phyloP scores from a whole-genome alignment of 2,888 invertebrate species.

The Julus scandinavius region DNA sequence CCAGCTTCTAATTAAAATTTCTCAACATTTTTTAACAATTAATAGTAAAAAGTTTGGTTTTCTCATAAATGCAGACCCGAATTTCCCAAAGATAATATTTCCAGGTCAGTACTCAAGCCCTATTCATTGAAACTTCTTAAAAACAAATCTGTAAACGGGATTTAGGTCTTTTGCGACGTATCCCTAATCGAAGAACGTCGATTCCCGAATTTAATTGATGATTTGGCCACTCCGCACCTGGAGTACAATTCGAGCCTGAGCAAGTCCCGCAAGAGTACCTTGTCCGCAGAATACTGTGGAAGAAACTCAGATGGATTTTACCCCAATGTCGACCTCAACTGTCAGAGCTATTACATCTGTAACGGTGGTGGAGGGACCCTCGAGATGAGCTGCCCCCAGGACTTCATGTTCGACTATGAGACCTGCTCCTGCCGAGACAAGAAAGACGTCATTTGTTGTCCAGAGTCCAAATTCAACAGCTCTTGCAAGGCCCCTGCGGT shows the following conservation, averaged over 20 bases:
- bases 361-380: not conserved
- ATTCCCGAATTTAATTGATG: not conserved
- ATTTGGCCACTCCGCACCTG: not conserved
- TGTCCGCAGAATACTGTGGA: not conserved
- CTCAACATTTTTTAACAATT: too few species aligned
- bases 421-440: not conserved
- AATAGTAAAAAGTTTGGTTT: too few species aligned
- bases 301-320: not conserved
- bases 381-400: not conserved
- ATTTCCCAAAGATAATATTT: too few species aligned
- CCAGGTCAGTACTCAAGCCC: too few species aligned
- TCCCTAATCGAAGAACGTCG: not conserved
- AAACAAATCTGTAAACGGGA: too few species aligned
- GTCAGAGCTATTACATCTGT: slow-evolving; percentile 40
- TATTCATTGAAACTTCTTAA: too few species aligned
- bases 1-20: too few species aligned
- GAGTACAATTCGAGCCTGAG: not conserved
- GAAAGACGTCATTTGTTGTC: not conserved
- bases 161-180: not conserved
- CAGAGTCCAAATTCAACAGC: not conserved
- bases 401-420: not conserved
- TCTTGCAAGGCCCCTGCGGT: not conserved
- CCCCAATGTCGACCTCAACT: slow-evolving; percentile 8
- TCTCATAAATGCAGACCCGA: too few species aligned
- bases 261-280: not conserved